A percentile compares a stretch with the other conserved stretches of the same genome.
These are phyloP conservation scores for Anneissia japonica DNA, from an alignment of 35 echinoderm and acorn worm genomes.

Conservation along the genomic window DNA sequence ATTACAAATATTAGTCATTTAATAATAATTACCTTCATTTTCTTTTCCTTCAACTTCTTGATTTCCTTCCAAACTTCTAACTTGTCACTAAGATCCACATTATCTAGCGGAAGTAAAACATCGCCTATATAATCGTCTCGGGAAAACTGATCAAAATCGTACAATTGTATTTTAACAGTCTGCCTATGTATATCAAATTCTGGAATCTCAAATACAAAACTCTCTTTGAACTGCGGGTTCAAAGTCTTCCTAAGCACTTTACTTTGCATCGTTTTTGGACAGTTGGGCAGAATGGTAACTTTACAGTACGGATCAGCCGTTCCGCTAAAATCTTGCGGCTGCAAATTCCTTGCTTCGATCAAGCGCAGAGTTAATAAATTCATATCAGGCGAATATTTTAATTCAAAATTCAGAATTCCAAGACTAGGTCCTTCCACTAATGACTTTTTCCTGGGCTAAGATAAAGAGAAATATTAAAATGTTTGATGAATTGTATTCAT, in stretches of 20 bases:
- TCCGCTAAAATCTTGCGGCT: conserved; percentile 90
- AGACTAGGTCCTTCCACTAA: conserved; percentile 61
- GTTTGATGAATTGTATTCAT: too few relatives aligned
- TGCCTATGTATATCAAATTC: conserved; percentile 83
- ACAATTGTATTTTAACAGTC: conserved; percentile 71
- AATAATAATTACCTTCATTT: background rate
- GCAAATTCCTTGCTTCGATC: conserved; percentile 83
- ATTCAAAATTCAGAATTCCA: conserved; percentile 89
- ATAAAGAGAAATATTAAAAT: too few relatives aligned
- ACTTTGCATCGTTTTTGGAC: conserved; percentile 61
- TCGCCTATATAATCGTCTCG: conserved; percentile 91
- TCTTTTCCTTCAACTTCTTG: conserved; percentile 8
- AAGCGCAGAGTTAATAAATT: conserved; percentile 80
- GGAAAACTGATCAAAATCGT: conserved; percentile 98
- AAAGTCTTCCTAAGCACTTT: conserved; percentile 77
- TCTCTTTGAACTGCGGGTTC: conserved; percentile 85
- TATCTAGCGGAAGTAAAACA: conserved; percentile 52
- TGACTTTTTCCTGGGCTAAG: background rate
- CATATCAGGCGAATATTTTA: conserved; percentile 94
- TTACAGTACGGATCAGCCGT: conserved; percentile 96
- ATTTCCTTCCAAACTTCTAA: conserved; percentile 99
- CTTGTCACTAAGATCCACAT: conserved; percentile 82
- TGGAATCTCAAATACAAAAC: conserved; percentile 94
- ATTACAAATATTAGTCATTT: too few relatives aligned
- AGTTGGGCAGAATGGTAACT: conserved; percentile 63